Evolutionary conservation across 2,888 invertebrate species (phyloP), one percentile per base, ranked within the genome.

Genomic region (Digitonthophagus gazella): DNA sequence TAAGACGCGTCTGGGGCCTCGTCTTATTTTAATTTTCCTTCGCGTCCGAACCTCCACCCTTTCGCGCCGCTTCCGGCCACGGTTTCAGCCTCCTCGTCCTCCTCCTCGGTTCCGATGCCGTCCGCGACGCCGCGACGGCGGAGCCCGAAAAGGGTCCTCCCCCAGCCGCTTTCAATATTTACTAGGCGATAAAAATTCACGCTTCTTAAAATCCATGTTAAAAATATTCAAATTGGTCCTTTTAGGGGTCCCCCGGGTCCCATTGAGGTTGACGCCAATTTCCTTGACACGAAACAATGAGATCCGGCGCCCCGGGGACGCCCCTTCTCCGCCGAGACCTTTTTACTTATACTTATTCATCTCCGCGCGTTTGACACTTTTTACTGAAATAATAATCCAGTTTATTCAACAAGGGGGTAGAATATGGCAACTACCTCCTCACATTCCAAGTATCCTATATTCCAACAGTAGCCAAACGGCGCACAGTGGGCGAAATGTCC

Each of bases 171-270:
- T 78, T 81, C 82, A 79, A 82, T 82, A 82, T 81, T 79, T 77
- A 79, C 77, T 75, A 75, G 79, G 80, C 81, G 80, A 81, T 82
- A 83, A 83, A 82, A 83, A 83, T 83, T 82, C 82, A 81, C 82
- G 82, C 82, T 81, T 82, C 82, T 83, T 83, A 84, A 85, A 85
- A 84, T 84, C 84, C 84, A 84, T 84, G 84, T 84, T 82, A 83
- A 82, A 85, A 84, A 84, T 85, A 85, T 85, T 85, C 84, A 85
- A 84, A 84, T 83, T 83, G 83, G 83, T 81, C 82, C 82, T 82
- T 82, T 84, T 82, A 83, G 78, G 76, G 79, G 79, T 80, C 83
- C 80, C 82, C 67, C 54, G 79, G 81, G 83, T 76, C 77, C 82
- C 80, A 82, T 84, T 84, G 83, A 82, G 84, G 83, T 84, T 84